Base-by-base conservation (phyloP, 2,113 vertebrate genomes). In the Todiramphus saurophagus region DNA sequence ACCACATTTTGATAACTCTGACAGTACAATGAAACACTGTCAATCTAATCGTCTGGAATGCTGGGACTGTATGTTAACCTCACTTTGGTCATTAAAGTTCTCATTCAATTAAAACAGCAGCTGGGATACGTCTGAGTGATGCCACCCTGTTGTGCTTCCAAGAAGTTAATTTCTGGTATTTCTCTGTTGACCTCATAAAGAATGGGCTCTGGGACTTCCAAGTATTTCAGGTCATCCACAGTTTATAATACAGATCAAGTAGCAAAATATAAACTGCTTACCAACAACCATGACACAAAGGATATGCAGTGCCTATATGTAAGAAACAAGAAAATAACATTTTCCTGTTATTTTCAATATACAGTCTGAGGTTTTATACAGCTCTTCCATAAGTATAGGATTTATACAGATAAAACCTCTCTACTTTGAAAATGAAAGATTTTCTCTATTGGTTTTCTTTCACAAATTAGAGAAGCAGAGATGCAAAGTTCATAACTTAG, bases 11-110 rank as follows among this genome's bases (percentile, higher is more conserved):
- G 75, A 28, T 68, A 90, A 89, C 64, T 95, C 85, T 87, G 91
- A 94, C 82, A 96, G 82, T 44, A 70, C 92, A 91, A 97, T 85
- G 94, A 97, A 96, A 94, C 27, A 55, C 44, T 85, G 77, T 89
- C 96, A 87, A 24, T 90, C 14, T 59, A 81, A 77, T 23, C 4
- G 3, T 43, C 69, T 55, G 90, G 75, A 94, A 63, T 86, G 82
- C 84, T 91, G 89, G 78, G 80, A 43, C 74, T 69, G 30, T 62
- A 27, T 37, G 74, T 69, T 50, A 63, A 87, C 72, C 84, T 91
- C 80, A 35, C 83, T 67, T 81, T 80, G 86, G 51, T 95, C 92
- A 97, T 93, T 96, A 96, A 93, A 93, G 83, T 91, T 96, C 94
- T 94, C 56, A 69, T 53, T 77, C 56, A 96, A 82, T 90, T 96